Evolutionary conservation across 2,797 vertebrate genomes (phyloP).

Genomic region (Onychomys arenicola): DNA sequence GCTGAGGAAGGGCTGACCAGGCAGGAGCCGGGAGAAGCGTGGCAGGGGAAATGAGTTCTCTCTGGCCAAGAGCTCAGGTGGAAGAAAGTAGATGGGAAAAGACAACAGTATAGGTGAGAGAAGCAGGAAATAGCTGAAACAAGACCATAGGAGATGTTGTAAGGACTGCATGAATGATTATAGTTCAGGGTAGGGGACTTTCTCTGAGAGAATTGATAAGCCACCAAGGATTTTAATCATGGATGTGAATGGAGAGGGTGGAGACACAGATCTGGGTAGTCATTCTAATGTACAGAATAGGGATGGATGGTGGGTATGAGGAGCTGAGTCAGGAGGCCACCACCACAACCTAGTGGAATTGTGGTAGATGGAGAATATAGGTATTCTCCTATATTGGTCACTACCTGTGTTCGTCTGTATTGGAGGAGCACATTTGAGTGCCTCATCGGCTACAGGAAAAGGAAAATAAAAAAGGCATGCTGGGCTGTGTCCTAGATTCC

Average conservation of each 20-base stretch:
- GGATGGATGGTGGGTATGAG: background rate
- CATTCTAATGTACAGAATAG: background rate
- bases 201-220: background rate
- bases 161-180: background rate
- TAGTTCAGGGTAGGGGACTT: background rate
- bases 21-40: background rate
- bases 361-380: background rate
- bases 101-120: too few species aligned
- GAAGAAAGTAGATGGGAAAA: background rate
- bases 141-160: background rate
- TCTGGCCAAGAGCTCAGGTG: background rate
- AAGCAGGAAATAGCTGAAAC: background rate
- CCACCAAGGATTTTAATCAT: background rate
- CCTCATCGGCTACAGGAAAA: background rate
- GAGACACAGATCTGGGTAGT: too few species aligned
- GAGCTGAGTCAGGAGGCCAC: background rate
- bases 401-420: accelerated
- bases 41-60: too few species aligned
- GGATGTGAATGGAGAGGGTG: accelerated
- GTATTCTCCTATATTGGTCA: too few species aligned
- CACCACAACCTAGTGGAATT: too few species aligned
- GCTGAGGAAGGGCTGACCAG: background rate
- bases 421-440: too few species aligned
- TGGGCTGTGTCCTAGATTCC: background rate
- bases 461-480: background rate